Base-by-base conservation (phyloP, 2,888 invertebrate genomes). In the Blera fallax region DNA sequence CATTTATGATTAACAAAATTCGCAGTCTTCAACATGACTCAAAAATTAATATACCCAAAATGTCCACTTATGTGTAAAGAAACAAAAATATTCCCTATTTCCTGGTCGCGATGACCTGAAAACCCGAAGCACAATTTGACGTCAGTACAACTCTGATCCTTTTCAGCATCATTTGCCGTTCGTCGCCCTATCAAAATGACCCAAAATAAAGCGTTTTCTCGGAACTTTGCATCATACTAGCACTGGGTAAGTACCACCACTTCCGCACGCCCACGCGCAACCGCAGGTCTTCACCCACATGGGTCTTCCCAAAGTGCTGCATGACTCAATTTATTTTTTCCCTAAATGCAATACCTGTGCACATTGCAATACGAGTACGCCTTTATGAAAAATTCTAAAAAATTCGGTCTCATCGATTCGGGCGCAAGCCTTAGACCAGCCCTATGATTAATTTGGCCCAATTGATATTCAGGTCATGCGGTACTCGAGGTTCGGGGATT, bases 311-410 rank as follows among this genome's bases (percentile, higher is more conserved):
- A 76, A 48, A 56, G 24, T 10, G 21, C 50, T 50, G n/a, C n/a
- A n/a, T 77, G 77, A 77, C 40, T 77, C 77, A 77, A 65, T 32
- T 11, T 10, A 8, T 24, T 10, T 40, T 40, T 40, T 14, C 4
- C 5, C 1, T 18, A 77, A 60, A 77, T 69, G 69, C 77, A 77
- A n/a, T n/a, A n/a, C n/a, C n/a, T n/a, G n/a, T n/a, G n/a, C n/a
- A n/a, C n/a, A n/a, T n/a, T n/a, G n/a, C n/a, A n/a, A n/a, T n/a
- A n/a, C n/a, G n/a, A n/a, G n/a, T 43, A 27, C 60, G 73, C 60
- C 52, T 50, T 60, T 73, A 11, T 27, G 34, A 27, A 54, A 56
- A 43, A 24, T 32, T 34, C 32, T 34, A n/a, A 62, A 43, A 52
- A 40, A 58, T 32, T 8, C 27, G 2, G 14, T 40, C 34, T 72